A percentile compares a stretch with the other conserved stretches of the same genome.
Conservation (phyloP, 2,113 vertebrate genomes). For the Silurus asotus region DNA sequence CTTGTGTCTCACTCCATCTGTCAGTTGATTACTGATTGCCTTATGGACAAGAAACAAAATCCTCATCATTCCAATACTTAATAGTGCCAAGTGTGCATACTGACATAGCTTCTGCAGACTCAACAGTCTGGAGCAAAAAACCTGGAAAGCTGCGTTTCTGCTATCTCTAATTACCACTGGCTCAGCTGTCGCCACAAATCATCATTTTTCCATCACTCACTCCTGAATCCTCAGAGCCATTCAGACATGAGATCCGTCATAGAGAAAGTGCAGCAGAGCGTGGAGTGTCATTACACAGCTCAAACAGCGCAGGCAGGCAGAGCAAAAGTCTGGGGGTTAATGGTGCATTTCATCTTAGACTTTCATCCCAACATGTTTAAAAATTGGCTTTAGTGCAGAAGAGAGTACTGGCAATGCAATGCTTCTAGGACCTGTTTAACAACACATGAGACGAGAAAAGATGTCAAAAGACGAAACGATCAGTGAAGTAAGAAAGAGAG, state of each 20-base stretch:
- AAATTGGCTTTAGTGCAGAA: background rate
- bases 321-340: background rate
- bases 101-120: slow-evolving; percentile 17
- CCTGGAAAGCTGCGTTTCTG: background rate
- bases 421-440: background rate
- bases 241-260: background rate
- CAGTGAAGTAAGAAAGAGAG: background rate
- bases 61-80: background rate
- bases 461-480: background rate
- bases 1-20: slow-evolving; percentile 24
- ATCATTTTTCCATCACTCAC: background rate
- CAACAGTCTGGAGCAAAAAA: slow-evolving; percentile 16
- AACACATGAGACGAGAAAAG: background rate
- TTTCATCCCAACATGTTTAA: background rate
- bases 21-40: background rate
- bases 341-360: background rate
- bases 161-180: slow-evolving; percentile 10
- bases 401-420: background rate
- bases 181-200: background rate
- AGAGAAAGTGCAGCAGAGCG: background rate
- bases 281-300: background rate
- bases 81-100: slow-evolving; percentile 11
- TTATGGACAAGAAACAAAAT: slow-evolving; percentile 16
- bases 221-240: background rate
- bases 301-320: background rate